Conservation (phyloP, 2,888 invertebrate species). For the Byasa hedistus region DNA sequence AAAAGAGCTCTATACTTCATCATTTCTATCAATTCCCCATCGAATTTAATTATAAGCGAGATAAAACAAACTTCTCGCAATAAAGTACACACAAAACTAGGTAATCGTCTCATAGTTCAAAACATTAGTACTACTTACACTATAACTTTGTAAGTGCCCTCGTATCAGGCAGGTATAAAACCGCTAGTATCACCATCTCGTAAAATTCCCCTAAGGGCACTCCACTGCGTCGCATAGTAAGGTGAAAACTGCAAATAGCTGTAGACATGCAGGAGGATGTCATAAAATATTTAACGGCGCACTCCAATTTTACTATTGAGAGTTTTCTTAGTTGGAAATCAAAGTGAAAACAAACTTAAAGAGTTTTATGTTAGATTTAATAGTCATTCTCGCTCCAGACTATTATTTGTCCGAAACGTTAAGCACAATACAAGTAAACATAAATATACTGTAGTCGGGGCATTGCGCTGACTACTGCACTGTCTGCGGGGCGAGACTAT, state of each 20-base stretch:
- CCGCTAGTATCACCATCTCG: constrained; percentile 59
- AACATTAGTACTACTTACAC: constrained; percentile 31
- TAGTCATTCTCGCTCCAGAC: not conserved
- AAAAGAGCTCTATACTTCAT: not conserved
- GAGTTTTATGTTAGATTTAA: constrained; percentile 1
- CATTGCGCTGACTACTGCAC: constrained; percentile 29
- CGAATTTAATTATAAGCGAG: too few relatives aligned
- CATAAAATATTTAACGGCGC: constrained; percentile 35
- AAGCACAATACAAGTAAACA: constrained; percentile 16
- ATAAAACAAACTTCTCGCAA: not conserved
- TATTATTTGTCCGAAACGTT: not conserved
- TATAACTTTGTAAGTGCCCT: constrained; percentile 57
- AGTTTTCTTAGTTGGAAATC: not conserved
- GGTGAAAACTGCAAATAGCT: constrained; percentile 45
- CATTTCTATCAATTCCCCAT: too few relatives aligned
- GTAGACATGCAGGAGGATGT: constrained; percentile 29
- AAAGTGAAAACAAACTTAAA: not conserved
- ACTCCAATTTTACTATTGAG: constrained; percentile 33
- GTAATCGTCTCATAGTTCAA: not conserved
- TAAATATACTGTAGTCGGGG: constrained; percentile 20
- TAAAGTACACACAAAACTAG: not conserved
- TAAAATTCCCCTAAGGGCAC: constrained; percentile 61
- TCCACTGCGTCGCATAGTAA: constrained; percentile 45
- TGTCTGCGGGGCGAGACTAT: constrained; percentile 35
- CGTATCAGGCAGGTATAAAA: constrained; percentile 62